These are phyloP conservation scores for Orthonychiurus folsomi DNA, from an alignment of 2,888 invertebrate species.

Conservation along the genomic window DNA sequence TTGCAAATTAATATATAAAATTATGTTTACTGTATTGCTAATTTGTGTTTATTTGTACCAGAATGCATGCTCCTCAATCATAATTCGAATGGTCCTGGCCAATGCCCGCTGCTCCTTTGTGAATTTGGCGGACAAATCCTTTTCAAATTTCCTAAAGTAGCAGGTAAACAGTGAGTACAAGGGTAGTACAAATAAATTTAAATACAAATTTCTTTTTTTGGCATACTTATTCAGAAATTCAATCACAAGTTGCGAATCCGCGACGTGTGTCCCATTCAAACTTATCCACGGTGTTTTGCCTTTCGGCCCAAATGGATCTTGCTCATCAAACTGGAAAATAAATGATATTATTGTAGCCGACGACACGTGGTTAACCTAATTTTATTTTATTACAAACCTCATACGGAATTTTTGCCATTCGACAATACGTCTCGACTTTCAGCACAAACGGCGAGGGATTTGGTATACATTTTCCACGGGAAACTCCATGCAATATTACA, in stretches of 20 bases:
- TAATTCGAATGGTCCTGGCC: neutral
- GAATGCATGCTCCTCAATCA: neutral
- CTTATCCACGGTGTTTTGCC: constrained; percentile 35
- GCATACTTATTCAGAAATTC: constrained; percentile 22
- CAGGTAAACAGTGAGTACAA: neutral
- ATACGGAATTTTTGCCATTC: constrained; percentile 30
- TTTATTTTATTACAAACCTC: too few species aligned
- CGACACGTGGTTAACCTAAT: too few species aligned
- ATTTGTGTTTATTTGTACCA: constrained; percentile 5
- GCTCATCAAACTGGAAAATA: constrained; percentile 17
- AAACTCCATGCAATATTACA: constrained; percentile 15
- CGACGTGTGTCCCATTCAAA: constrained; percentile 30
- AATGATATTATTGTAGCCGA: neutral
- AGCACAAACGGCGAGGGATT: constrained; percentile 28
- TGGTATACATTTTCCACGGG: constrained; percentile 14
- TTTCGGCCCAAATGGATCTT: constrained; percentile 23
- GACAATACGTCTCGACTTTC: constrained; percentile 27
- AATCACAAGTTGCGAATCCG: constrained; percentile 28
- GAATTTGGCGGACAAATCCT: neutral
- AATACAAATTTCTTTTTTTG: constrained; percentile 4
- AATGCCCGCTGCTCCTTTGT: constrained; percentile 6
- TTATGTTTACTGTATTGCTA: neutral
- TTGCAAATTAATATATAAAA: neutral
- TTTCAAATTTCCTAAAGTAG: constrained; percentile 8
- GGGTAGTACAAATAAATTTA: neutral